A percentile compares a stretch with the other conserved stretches of the same genome.
phyloP scores from a whole-genome alignment of 2,797 vertebrate species.

The Aldrovandia affinis region DNA sequence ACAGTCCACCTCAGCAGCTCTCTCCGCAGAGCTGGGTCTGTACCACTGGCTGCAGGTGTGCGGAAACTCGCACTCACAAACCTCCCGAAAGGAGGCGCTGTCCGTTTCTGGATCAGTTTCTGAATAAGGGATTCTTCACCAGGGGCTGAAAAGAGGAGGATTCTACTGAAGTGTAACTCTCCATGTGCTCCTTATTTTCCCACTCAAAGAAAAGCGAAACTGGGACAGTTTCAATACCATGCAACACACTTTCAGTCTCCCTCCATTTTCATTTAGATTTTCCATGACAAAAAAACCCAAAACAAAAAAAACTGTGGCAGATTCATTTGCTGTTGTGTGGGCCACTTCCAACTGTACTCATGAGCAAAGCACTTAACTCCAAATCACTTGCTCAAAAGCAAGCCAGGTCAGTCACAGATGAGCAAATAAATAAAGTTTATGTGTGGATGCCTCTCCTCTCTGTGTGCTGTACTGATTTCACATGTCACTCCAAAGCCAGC shows the following conservation, averaged over 20 bases:
- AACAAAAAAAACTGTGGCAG: background rate
- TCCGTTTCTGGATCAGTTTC: conserved; percentile 92
- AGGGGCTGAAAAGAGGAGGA: conserved; percentile 98
- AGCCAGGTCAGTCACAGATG: background rate
- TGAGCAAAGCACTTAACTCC: background rate
- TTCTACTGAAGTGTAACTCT: conserved; percentile 89
- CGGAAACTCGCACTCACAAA: conserved; percentile 1
- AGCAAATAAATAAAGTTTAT: background rate
- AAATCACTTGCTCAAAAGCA: no score
- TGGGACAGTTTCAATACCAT: conserved; percentile 37
- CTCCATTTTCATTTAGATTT: conserved; percentile 34
- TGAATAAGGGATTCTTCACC: conserved; percentile 97
- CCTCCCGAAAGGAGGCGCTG: conserved; percentile 53
- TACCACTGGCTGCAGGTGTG: conserved; percentile 14
- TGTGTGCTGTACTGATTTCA: background rate
- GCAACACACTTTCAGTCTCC: conserved; percentile 35
- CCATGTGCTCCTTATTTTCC: conserved; percentile 64
- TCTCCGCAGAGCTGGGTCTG: background rate
- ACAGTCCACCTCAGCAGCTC: conserved; percentile 25
- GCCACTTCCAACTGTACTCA: background rate
- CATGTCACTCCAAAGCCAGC: background rate
- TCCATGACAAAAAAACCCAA: background rate
- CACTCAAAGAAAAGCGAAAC: conserved; percentile 27
- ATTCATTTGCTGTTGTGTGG: background rate
- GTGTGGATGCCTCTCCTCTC: background rate